phyloP scores from a whole-genome alignment of 2,888 invertebrate species.

The Macrophya alboannulata region DNA sequence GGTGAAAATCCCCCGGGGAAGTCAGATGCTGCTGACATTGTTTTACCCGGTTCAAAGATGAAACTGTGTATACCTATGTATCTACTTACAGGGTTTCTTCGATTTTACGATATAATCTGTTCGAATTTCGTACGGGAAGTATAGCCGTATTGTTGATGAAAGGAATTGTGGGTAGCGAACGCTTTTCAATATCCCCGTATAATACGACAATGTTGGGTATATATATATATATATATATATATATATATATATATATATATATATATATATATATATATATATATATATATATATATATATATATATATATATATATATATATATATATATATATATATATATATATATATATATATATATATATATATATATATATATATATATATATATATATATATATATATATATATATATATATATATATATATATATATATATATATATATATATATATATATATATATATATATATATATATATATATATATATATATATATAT shows the following conservation, averaged over 20 bases:
- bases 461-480: neutral
- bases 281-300: neutral
- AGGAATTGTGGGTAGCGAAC: neutral
- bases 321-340: neutral
- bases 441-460: neutral
- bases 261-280: neutral
- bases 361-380: neutral
- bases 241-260: too few species aligned
- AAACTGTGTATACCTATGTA: neutral
- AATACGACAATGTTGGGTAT: neutral
- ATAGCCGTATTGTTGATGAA: neutral
- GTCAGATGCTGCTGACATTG: constrained; percentile 31
- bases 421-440: neutral
- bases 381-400: neutral
- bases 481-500: neutral
- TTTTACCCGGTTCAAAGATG: constrained; percentile 24
- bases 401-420: neutral
- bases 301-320: neutral
- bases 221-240: neutral
- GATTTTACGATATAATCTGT: constrained; percentile 1
- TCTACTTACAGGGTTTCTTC: constrained; percentile 1
- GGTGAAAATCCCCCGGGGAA: constrained; percentile 20
- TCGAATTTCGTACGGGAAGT: neutral
- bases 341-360: neutral
- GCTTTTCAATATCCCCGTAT: neutral